Base-by-base conservation (phyloP, 2,113 vertebrate species). In the Formicarius rufipectus region DNA sequence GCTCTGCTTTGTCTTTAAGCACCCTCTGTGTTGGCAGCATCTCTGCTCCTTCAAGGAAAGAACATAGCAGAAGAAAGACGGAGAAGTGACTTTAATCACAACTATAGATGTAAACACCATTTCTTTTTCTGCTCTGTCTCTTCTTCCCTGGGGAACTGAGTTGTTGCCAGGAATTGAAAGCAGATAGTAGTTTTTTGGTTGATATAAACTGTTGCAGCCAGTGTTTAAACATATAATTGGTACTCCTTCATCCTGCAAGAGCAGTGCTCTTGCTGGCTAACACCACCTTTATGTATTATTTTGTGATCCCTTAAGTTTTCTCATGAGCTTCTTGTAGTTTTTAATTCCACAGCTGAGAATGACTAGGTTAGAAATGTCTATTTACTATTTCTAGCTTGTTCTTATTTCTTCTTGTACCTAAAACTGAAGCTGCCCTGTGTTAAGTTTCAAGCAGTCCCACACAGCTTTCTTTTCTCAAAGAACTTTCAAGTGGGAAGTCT, bases 241-340 rank as follows among this genome's bases (percentile, higher is more conserved):
- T 63, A 14, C 60, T 89, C n/a, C 47, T 93, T 87, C 78, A 28
- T 84, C 56, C 58, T 91, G 33, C 52, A 91, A 56, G 35, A 81
- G 5, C 42, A 44, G 33, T 15, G 8, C 21, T 75, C 14, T 79
- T 81, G 55, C 52, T 89, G 76, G 28, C 69, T 89, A 47, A 47
- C 68, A 19, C 22, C 37, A 52, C 28, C 40, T 84, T 52, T 33
- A 18, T 82, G 64, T 73, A 53, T 69, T 89, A 45, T 68, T 94
- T 58, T 58, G 37, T 58, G 59, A 95, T 93, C 53, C 66, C 53
- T 56, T 75, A 76, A 91, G 81, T 82, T 58, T 24, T 85, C 23
- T 95, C 45, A 22, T n/a, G 62, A 87, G 73, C 64, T 87, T 82
- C 52, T 95, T 94, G 53, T 68, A 47, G 71, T 74, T 95, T n/a